Evolutionary conservation across 2,888 invertebrate genomes (phyloP), one percentile per base, ranked within the genome.

Genomic region (Cosmia pyralina): DNA sequence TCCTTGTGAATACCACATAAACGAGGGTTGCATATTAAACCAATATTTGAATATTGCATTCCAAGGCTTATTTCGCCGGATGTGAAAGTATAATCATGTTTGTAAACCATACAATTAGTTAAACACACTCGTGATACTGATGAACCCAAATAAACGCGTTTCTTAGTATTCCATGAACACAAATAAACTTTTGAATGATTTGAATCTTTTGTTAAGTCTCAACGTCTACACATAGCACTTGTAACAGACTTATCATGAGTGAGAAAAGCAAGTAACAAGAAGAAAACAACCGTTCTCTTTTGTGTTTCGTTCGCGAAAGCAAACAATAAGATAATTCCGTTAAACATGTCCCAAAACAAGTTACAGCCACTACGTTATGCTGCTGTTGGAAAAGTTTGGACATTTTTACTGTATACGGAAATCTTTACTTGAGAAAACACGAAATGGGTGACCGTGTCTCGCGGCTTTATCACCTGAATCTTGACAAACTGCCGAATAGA

Each of bases 361-460:
- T 88, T 88, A 88, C 88, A 88, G 87, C 89, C 90, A 91, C 89
- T 90, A 89, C 87, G 88, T 91, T 91, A 89, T 88, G 88, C 77
- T 84, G 73, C 67, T 86, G 87, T 89, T 89, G 85, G 87, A 87
- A 90, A 92, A 93, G 88, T 93, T 93, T 91, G 82, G 91, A 92
- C 92, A 92, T 92, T 93, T 93, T 93, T 92, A 92, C 88, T 90
- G 90, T 90, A 89, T 89, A 88, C 82, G 86, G 87, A 89, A 90
- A 88, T 88, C 88, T 86, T 89, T 87, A 86, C 81, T 82, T 77
- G 82, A 82, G 85, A 83, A 88, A 89, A 91, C 86, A 87, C 85
- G 83, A 84, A 88, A 88, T 88, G 83, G 87, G 88, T 85, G 84
- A 85, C 86, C 85, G 81, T 85, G 83, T 87, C 85, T 77, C 79